These are phyloP conservation scores for Pseudochirops corinnae DNA, from an alignment of 2,797 vertebrate genomes.

Conservation along the genomic window DNA sequence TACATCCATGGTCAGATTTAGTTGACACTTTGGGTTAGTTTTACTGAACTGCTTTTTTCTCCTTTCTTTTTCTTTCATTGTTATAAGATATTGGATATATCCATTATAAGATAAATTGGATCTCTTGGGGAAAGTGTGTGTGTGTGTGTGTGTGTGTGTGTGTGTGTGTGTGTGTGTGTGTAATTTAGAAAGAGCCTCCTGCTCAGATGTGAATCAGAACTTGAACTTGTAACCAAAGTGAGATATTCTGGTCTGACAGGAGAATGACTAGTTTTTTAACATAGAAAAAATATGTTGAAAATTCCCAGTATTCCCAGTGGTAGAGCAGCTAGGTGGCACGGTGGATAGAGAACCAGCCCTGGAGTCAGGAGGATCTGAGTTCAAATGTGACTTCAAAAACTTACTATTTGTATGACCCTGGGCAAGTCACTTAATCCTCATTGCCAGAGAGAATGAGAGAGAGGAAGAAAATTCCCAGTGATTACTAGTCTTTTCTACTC, in stretches of 20 bases:
- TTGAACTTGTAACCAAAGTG: neutral
- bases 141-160: no score
- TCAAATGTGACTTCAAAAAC: slow-evolving; percentile 64
- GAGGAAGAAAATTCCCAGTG: slow-evolving; percentile 56
- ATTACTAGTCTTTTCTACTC: neutral
- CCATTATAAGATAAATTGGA: neutral
- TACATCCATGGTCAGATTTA: neutral
- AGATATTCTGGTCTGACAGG: neutral
- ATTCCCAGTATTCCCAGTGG: neutral
- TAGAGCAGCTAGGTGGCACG: no score
- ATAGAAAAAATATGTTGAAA: neutral
- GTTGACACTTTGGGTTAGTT: neutral
- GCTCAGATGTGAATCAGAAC: neutral
- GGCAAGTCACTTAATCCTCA: neutral
- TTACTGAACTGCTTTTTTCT: neutral
- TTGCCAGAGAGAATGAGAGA: slow-evolving; percentile 66
- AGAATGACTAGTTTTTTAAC: neutral
- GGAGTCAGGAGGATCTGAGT: no score
- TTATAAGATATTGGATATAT: neutral
- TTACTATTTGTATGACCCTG: slow-evolving; percentile 67
- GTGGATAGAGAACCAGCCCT: no score
- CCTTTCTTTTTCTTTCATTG: no score
- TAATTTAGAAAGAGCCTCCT: neutral
- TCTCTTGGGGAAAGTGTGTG: neutral
- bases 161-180: no score